These are phyloP conservation scores for Girardinichthys multiradiatus DNA, from an alignment of 2,113 vertebrate species.

Conservation along the genomic window DNA sequence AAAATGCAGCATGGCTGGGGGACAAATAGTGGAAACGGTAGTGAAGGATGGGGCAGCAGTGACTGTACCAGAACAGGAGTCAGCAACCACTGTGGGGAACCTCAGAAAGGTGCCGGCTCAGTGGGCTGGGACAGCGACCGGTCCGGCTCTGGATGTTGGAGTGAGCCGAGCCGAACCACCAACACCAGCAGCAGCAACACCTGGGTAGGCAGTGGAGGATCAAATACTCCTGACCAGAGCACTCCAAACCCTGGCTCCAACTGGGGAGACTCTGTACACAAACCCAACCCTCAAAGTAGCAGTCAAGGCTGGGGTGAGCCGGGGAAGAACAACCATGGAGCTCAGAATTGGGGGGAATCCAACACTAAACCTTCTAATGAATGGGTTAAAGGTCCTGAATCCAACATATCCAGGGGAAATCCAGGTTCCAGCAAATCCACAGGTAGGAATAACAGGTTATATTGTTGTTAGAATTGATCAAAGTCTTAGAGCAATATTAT, in stretches of 20 bases:
- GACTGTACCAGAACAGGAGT: conserved; percentile 66
- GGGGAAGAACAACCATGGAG: conserved; percentile 79
- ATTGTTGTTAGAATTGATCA: neutral
- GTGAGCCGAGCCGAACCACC: conserved; percentile 84
- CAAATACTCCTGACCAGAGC: conserved; percentile 81
- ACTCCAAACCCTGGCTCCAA: conserved; percentile 79
- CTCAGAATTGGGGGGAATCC: conserved; percentile 87
- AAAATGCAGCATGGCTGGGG: conserved; percentile 89
- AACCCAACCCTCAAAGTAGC: conserved; percentile 77
- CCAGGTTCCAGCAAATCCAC: conserved; percentile 79
- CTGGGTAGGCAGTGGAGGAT: conserved; percentile 84
- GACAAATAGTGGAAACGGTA: conserved; percentile 75
- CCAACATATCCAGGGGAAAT: conserved; percentile 59
- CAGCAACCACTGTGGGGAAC: conserved; percentile 90
- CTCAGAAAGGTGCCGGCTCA: conserved; percentile 85
- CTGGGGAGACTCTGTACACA: conserved; percentile 86
- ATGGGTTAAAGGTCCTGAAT: conserved; percentile 90
- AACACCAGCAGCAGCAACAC: conserved; percentile 80
- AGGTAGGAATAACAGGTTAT: conserved; percentile 24
- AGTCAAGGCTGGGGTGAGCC: conserved; percentile 89
- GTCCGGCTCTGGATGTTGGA: conserved; percentile 91
- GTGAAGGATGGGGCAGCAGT: conserved; percentile 82
- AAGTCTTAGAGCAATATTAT: too few relatives aligned
- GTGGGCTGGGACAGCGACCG: conserved; percentile 89
- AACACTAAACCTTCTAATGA: conserved; percentile 83